Evolutionary conservation across 1,140 invertebrate species (phyloP).

Genomic region (Zophobas atratus): DNA sequence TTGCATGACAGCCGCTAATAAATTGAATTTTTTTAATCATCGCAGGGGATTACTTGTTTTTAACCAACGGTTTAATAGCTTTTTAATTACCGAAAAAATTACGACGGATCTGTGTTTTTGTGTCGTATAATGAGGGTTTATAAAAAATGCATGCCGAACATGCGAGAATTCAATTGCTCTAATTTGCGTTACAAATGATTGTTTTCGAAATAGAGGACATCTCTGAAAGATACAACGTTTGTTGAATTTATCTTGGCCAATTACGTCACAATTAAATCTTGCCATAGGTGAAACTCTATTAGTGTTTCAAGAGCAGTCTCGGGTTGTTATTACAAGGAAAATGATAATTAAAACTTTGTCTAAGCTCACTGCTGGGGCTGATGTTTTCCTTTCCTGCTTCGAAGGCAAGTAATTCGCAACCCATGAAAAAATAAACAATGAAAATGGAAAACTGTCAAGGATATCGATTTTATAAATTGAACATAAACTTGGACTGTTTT

Average conservation of each 20-base stretch:
- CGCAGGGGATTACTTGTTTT: background rate
- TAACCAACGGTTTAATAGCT: background rate
- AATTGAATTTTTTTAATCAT: slow-evolving; percentile 16
- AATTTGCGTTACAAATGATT: background rate
- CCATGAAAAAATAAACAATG: slow-evolving; percentile 19
- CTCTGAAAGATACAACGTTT: no score
- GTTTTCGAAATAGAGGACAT: background rate
- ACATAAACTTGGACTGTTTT: slow-evolving; percentile 25
- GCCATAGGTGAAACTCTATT: no score
- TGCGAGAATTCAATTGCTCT: background rate
- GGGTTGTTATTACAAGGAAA: no score
- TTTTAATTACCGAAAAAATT: background rate
- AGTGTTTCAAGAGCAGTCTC: no score
- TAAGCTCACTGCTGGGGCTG: no score
- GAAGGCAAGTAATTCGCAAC: background rate
- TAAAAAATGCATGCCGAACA: background rate
- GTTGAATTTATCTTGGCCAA: no score
- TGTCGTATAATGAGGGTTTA: background rate
- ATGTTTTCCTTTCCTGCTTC: background rate
- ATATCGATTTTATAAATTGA: slow-evolving; percentile 27
- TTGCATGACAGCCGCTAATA: background rate
- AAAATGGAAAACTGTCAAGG: slow-evolving; percentile 15
- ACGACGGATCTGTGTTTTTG: background rate
- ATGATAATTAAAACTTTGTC: no score
- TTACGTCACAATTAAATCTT: no score